Base-by-base conservation (phyloP, 2,888 invertebrate species). In the Pristionchus arcanus region DNA sequence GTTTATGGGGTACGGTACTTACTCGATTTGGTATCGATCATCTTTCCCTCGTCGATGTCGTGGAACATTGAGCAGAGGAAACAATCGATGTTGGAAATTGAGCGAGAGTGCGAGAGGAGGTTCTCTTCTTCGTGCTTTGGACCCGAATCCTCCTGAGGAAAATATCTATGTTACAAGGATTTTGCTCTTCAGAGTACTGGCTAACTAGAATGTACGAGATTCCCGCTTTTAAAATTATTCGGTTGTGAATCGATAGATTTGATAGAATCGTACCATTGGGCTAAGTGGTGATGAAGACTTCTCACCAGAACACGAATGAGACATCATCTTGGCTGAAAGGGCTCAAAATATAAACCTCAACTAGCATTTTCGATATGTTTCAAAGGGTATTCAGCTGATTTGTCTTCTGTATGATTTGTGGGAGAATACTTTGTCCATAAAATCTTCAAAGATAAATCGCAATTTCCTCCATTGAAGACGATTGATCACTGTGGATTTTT, bases 1-100 rank as follows among this genome's bases (percentile, higher is more conserved):
- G 19, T 42, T 21, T 19, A 63, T 25, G 15, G 4, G 31, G 28
- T 68, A 68, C 68, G 68, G 68, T 28, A 68, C 87, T 87, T 16
- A 87, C 87, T 87, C 28, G 42, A 66, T 59, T 68, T 49, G 42
- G 71, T 68, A 42, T 87, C 87, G 87, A 87, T 87, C 55, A 66
- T 66, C 68, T 87, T 87, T 3, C 59, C 87, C 49, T 87, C 87
- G 53, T 87, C 87, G 19, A 55, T 28, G 11, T 49, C 87, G 42
- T 87, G 34, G 53, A 87, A 87, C 87, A 87, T 87, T 16, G 66
- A 37, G 49, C 71, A 71, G 42, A 87, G 55, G 49, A 49, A 68
- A 34, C 49, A 68, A 3, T 87, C 55, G 42, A 53, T 87, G 49
- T 85, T 85, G 1, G 31, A 25, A 16, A 31, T 37, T 31, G 59